Base-by-base conservation (phyloP, 1,140 invertebrate genomes). In the Antheraea mylitta region DNA sequence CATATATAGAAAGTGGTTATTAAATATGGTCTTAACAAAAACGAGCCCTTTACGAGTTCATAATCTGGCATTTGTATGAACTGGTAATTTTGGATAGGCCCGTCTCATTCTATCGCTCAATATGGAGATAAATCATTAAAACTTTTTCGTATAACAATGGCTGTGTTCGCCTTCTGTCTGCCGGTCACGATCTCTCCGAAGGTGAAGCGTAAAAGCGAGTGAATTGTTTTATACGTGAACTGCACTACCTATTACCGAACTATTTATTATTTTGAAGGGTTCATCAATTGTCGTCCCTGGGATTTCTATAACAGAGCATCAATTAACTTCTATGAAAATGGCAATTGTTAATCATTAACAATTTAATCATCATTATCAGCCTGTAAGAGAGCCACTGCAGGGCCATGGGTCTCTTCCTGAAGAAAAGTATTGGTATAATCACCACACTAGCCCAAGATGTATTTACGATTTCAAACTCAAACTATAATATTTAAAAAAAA, bases 121-220 rank as follows among this genome's bases (percentile, higher is more conserved):
- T 63, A 63, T 36, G 61, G 61, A 37, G 61, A 7, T 63, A 37
- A 63, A 37, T 63, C 37, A 63, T 37, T 37, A 37, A 36, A 63
- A 63, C 61, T 30, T 30, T 63, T 37, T 36, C 61, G 13, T 22
- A 7, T 8, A 30, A 63, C 61, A 63, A 63, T 63, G 61, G 61
- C 16, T 63, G 3, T 37, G 61, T 63, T n/a, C 22, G 18, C 22
- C 45, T 53, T 53, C 45, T 10, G 45, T 53, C 59, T 11, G 61
- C 13, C 3, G 11, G 61, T 63, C 61, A 63, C 61, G 61, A 63
- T 36, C 13, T 63, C 19, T 30, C 19, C 10, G 7, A 19, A 22
- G 45, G 45, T 53, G 16, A 4, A 53, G 5, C 6, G 45, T 42
- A 42, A 9, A 42, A 3, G 38, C 11, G 8, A 42, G 38, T 42